Percentiles rank a stretch among this genome's conserved stretches.
Conservation (phyloP, 2,113 vertebrate genomes). For the Calyptommatus sinebrachiatus region DNA sequence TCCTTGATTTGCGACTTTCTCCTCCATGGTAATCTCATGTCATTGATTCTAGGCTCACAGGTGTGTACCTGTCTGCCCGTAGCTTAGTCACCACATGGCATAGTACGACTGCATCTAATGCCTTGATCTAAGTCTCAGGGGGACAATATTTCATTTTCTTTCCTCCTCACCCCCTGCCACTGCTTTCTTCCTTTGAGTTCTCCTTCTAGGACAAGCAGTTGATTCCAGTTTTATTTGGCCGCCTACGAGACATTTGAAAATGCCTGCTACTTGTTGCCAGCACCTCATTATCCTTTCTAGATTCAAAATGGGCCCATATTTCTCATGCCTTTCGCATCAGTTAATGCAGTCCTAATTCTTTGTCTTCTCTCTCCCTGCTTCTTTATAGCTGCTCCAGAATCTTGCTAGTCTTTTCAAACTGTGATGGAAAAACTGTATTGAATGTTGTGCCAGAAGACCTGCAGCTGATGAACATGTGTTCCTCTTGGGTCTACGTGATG, state of each 20-base stretch:
- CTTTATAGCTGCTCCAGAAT: not conserved
- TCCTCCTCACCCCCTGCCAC: not conserved
- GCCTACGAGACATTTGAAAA: conserved; percentile 2
- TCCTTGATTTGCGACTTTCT: too few species aligned
- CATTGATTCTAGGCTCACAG: too few species aligned
- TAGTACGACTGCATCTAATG: too few species aligned
- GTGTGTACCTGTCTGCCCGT: too few species aligned
- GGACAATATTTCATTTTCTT: not conserved
- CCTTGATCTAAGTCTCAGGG: not conserved
- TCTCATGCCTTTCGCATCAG: conserved; percentile 6
- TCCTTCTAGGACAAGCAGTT: not conserved
- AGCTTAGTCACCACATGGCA: too few species aligned
- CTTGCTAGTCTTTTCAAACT: not conserved
- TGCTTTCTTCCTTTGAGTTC: not conserved
- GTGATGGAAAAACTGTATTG: not conserved
- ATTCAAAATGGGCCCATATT: not conserved
- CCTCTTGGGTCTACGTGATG: not conserved
- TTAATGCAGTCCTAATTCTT: not conserved
- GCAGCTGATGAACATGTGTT: not conserved
- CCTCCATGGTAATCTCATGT: too few species aligned
- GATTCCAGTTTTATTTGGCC: not conserved
- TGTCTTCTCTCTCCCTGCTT: not conserved
- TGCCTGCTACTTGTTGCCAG: not conserved
- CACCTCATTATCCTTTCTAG: not conserved
- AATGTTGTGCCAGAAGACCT: too few species aligned